Evolutionary conservation across 1,140 invertebrate species (phyloP), one percentile per base, ranked within the genome.

Genomic region (Dendrolimus punctatus): DNA sequence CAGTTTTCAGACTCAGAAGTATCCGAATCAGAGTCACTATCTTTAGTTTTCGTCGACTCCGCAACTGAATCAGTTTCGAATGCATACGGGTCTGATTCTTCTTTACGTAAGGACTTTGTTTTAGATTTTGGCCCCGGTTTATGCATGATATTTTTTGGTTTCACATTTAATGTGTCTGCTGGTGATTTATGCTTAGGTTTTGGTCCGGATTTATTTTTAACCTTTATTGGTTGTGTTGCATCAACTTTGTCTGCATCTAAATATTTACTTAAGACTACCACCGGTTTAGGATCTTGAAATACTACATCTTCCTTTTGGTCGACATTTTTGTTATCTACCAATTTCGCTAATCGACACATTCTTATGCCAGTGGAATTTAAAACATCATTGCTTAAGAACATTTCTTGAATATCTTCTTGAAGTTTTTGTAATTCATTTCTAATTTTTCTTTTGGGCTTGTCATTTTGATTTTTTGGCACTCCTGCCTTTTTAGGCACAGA

Each of bases 321-420:
- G 23, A 43, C 41, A 44, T 41, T 49, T 64, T 72, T 73, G 39
- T 77, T 74, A 57, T 79, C 70, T 6, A 74, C 71, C 42, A 82
- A 50, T 67, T 83, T 87, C 9, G 83, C 77, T 58, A 87, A 63
- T 6, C 83, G 82, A 68, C 89, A 90, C 88, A 89, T 89, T 66
- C 89, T 66, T 68, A 89, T 85, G 6, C 89, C 89, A 5, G 83
- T 86, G 9, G 85, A 69, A 40, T 84, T 88, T 40, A 81, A 59
- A 50, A 91, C 88, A 37, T 88, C 91, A 60, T 91, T 88, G 54
- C 87, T 87, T 43, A 92, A 90, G 64, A 92, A 92, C 89, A 92
- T 92, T 58, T 92, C 91, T 57, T 89, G 86, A 42, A 93, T 90
- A 64, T 93, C 91, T 57, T 91, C 90, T 45, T 92, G 91, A 6